Conservation (phyloP, 2,888 invertebrate species). For the Diaphora mendica region DNA sequence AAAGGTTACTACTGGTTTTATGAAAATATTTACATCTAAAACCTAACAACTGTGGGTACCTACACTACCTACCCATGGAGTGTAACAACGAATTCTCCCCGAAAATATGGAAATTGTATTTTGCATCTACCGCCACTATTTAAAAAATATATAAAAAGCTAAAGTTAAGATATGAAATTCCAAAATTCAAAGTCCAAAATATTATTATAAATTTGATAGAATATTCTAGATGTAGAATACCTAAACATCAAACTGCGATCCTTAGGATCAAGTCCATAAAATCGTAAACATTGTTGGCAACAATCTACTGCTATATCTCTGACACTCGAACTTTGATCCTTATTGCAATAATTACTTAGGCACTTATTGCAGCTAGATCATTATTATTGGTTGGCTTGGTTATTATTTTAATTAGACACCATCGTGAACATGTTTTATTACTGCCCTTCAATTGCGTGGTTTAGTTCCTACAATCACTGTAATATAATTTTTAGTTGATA, state of each 20-base stretch:
- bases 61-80: no score
- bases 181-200: no score
- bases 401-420: neutral
- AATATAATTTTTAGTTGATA: neutral
- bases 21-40: no score
- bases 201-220: no score
- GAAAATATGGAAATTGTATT: no score
- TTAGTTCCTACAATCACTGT: neutral
- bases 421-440: neutral
- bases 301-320: neutral
- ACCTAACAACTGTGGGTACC: no score
- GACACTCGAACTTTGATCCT: neutral
- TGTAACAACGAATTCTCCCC: no score
- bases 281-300: neutral
- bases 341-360: neutral
- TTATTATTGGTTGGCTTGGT: neutral
- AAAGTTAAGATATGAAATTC: no score
- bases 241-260: neutral
- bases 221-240: no score
- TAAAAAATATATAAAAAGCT: no score
- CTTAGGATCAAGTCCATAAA: neutral
- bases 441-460: neutral
- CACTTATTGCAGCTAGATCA: neutral
- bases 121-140: no score
- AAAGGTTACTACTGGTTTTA: no score